A percentile compares a stretch with the other conserved stretches of the same genome.
These are phyloP conservation scores for Holothuria leucospilota DNA, from an alignment of 53 echinoderm and acorn worm species.

Conservation along the genomic window DNA sequence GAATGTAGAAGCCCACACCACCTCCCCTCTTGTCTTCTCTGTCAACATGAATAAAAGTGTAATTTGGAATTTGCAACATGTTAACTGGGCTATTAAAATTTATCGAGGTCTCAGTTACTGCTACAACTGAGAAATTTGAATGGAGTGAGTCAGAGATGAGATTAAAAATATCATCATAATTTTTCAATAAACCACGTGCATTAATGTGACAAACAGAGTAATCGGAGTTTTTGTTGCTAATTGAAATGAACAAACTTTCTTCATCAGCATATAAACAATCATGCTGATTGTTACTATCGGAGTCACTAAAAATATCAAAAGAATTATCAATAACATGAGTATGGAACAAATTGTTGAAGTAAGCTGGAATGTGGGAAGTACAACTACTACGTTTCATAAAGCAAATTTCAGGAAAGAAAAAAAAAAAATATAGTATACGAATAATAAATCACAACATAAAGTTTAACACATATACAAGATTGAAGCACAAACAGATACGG, in stretches of 20 bases:
- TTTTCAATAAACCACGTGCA: neutral
- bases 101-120: too few species aligned
- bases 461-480: neutral
- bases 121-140: neutral
- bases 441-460: neutral
- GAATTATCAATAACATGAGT: neutral
- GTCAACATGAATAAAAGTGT: neutral
- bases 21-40: neutral
- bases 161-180: neutral
- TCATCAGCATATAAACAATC: too few species aligned
- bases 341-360: neutral
- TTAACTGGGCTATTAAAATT: too few species aligned
- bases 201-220: neutral
- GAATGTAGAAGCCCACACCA: slow-evolving; percentile 12
- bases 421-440: too few species aligned
- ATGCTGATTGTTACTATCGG: too few species aligned
- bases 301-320: too few species aligned
- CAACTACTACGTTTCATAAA: too few species aligned
- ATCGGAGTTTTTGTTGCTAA: too few species aligned
- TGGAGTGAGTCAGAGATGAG: neutral
- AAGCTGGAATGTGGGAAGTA: too few species aligned
- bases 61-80: neutral
- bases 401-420: too few species aligned
- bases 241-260: too few species aligned
- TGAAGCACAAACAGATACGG: neutral